A percentile compares a stretch with the other conserved stretches of the same genome.
Conservation (phyloP, 2,797 vertebrate species). For the Pangasius larnaudii region DNA sequence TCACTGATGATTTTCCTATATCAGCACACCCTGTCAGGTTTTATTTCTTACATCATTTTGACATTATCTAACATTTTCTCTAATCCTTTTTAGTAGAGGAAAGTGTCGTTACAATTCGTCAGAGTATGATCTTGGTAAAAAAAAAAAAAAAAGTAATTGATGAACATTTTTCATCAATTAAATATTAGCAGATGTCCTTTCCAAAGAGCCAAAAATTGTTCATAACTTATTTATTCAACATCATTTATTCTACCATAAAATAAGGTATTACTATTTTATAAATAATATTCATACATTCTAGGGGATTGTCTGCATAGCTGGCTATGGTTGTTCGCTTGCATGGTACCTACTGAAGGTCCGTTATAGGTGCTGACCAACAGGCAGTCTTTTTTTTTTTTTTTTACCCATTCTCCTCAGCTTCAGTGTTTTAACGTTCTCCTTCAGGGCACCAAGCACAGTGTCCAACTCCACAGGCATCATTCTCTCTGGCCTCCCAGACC, state of each 20-base stretch:
- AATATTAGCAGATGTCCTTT: not conserved
- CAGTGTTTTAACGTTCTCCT: not conserved
- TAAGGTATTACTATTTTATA: not conserved
- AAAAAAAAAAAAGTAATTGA: not conserved
- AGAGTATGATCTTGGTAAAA: not conserved
- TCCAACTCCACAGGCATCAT: not conserved
- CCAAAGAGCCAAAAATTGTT: not conserved
- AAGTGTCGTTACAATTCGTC: not conserved
- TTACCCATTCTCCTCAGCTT: not conserved
- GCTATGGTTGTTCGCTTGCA: not conserved
- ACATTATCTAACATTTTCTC: not conserved
- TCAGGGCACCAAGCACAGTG: not conserved
- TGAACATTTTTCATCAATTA: not conserved
- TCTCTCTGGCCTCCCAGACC: not conserved
- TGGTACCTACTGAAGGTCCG: not conserved
- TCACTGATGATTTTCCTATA: not conserved
- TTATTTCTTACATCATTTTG: conserved; percentile 1
- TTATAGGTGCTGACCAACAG: not conserved
- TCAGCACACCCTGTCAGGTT: not conserved
- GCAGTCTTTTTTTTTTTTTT: not conserved
- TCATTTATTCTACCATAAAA: not conserved
- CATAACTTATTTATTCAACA: not conserved
- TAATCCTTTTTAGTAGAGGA: not conserved
- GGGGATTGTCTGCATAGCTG: not conserved
- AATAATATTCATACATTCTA: not conserved